These are phyloP conservation scores for Eulemur coronatus DNA, from an alignment of 2,797 vertebrate species.

Conservation along the genomic window DNA sequence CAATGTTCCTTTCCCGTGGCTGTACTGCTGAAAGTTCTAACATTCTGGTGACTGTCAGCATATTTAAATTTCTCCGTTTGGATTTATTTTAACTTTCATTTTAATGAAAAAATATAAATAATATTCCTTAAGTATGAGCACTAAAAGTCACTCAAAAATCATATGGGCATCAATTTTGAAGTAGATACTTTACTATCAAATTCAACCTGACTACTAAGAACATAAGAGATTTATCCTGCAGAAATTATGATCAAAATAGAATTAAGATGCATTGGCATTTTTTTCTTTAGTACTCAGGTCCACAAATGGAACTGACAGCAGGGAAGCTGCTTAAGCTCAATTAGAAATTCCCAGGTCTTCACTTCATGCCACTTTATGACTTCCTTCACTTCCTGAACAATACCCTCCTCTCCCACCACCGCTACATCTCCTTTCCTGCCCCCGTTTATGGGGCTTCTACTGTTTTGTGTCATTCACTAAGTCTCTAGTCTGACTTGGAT, in stretches of 20 bases:
- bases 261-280: neutral
- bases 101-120: constrained; percentile 12
- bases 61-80: neutral
- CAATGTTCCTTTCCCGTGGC: neutral
- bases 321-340: neutral
- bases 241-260: neutral
- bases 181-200: neutral
- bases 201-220: neutral
- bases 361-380: neutral
- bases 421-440: neutral
- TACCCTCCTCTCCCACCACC: neutral
- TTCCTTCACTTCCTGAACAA: neutral
- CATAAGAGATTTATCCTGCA: neutral
- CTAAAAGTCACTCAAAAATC: neutral
- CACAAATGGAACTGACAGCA: neutral
- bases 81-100: neutral
- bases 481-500: neutral
- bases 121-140: neutral
- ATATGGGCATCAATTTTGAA: neutral
- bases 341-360: neutral
- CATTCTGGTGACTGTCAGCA: neutral
- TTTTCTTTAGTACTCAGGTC: neutral
- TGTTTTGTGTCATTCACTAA: neutral
- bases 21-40: neutral
- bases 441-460: neutral